Evolutionary conservation across 2,888 invertebrate species (phyloP).

Genomic region (Mellilla xanthometata): DNA sequence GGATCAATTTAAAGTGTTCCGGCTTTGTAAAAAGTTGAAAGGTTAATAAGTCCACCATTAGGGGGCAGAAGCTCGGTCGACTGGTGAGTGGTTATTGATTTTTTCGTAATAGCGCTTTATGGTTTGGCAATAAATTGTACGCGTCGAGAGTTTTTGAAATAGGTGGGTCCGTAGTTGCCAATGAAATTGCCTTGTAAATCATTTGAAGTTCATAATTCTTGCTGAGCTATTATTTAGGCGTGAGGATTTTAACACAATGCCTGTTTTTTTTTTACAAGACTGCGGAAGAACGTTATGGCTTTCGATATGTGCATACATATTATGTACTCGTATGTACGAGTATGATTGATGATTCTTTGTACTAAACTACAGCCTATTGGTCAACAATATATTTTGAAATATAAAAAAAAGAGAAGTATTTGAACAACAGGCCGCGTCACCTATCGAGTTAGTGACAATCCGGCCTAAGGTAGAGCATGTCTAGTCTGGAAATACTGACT

Average conservation of each 20-base stretch:
- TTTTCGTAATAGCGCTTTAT: conserved; percentile 19
- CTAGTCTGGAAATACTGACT: too few species aligned
- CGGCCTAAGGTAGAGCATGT: too few species aligned
- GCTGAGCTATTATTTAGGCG: background rate
- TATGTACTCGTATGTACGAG: too few species aligned
- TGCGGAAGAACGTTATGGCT: too few species aligned
- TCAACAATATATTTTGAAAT: background rate
- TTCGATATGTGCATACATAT: too few species aligned
- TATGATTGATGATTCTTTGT: too few species aligned
- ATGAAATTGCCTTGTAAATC: conserved; percentile 11
- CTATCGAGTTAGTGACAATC: too few species aligned
- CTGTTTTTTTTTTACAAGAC: too few species aligned
- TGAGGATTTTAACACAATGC: background rate
- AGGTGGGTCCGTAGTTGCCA: conserved; percentile 6
- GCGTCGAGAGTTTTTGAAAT: conserved; percentile 18
- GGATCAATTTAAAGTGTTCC: conserved; percentile 59
- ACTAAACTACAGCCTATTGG: too few species aligned
- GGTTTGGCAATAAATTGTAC: conserved; percentile 15
- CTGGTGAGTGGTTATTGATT: conserved; percentile 19
- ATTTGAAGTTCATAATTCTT: conserved; percentile 6
- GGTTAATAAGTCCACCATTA: conserved; percentile 60
- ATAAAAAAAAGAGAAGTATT: too few species aligned
- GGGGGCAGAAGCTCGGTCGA: conserved; percentile 29
- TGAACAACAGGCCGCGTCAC: too few species aligned
- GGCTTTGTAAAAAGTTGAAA: conserved; percentile 60